Evolutionary conservation across 2,113 vertebrate species (phyloP).

Genomic region (Hipposideros armiger): DNA sequence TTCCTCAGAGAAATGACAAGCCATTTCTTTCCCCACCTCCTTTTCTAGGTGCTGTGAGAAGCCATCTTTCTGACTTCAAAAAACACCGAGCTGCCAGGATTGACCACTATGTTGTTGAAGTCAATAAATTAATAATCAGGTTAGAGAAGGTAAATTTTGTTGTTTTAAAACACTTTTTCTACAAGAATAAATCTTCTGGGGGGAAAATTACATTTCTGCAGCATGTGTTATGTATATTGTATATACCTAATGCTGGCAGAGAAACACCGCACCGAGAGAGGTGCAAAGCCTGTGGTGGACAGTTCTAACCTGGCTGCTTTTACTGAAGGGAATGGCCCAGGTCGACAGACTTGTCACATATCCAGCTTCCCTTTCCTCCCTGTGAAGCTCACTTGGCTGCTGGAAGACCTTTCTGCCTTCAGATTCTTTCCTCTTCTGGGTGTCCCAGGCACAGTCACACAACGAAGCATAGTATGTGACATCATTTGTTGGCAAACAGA

Average conservation of each 20-base stretch:
- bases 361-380: neutral
- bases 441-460: neutral
- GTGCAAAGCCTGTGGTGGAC: neutral
- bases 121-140: slow-evolving; percentile 98
- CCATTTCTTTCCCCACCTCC: neutral
- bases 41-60: slow-evolving; percentile 91
- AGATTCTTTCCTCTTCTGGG: neutral
- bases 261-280: fast-evolving
- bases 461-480: neutral
- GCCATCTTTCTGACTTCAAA: slow-evolving; percentile 96
- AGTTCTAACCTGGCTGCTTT: neutral
- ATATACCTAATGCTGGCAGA: neutral
- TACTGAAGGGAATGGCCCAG: neutral
- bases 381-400: neutral
- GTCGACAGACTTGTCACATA: neutral
- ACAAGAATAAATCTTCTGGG: neutral
- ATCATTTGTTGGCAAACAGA: neutral
- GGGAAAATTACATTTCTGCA: neutral
- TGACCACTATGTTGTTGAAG: slow-evolving; percentile 98
- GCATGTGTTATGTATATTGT: neutral
- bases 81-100: slow-evolving; percentile 97
- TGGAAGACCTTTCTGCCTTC: neutral
- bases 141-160: slow-evolving; percentile 94
- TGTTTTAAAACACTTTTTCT: slow-evolving; percentile 42
- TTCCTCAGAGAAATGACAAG: neutral